These are phyloP conservation scores for Cyrtodaria siliqua DNA, from an alignment of 2,888 invertebrate species.

Conservation along the genomic window DNA sequence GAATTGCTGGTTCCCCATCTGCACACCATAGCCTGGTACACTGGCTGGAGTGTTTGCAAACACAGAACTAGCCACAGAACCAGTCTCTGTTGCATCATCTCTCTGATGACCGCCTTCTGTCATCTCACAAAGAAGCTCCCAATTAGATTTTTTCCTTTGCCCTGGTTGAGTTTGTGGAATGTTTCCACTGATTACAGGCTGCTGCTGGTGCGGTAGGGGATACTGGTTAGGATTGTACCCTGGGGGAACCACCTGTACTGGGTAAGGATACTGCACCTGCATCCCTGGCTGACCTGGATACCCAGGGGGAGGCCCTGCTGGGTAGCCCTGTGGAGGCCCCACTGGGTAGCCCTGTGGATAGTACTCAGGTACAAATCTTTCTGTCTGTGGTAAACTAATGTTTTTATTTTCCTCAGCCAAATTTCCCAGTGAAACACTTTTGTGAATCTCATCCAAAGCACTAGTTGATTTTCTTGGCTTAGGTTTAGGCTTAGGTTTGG, in stretches of 20 bases:
- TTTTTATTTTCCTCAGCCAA: conserved; percentile 34
- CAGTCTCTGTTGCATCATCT: conserved; percentile 69
- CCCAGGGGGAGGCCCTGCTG: conserved; percentile 1
- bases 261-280: conserved; percentile 22
- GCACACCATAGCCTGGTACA: conserved; percentile 41
- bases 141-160: conserved; percentile 74
- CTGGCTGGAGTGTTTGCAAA: conserved; percentile 67
- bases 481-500: conserved; percentile 70
- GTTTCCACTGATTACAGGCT: conserved; percentile 18
- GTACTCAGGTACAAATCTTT: conserved; percentile 31
- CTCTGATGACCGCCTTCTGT: conserved; percentile 70
- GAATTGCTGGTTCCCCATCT: conserved; percentile 19
- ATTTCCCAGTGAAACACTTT: conserved; percentile 57
- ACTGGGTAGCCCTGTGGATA: conserved; percentile 13
- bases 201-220: conserved; percentile 39
- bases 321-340: not conserved
- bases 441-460: conserved; percentile 36
- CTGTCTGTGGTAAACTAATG: conserved; percentile 59
- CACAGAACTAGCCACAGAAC: conserved; percentile 76
- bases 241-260: conserved; percentile 24
- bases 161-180: conserved; percentile 22
- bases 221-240: conserved; percentile 25
- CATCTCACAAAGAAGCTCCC: conserved; percentile 78
- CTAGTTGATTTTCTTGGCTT: conserved; percentile 69
- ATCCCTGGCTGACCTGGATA: conserved; percentile 8